Evolutionary conservation across 1,140 invertebrate species (phyloP).

Genomic region (Cyclina sinensis): DNA sequence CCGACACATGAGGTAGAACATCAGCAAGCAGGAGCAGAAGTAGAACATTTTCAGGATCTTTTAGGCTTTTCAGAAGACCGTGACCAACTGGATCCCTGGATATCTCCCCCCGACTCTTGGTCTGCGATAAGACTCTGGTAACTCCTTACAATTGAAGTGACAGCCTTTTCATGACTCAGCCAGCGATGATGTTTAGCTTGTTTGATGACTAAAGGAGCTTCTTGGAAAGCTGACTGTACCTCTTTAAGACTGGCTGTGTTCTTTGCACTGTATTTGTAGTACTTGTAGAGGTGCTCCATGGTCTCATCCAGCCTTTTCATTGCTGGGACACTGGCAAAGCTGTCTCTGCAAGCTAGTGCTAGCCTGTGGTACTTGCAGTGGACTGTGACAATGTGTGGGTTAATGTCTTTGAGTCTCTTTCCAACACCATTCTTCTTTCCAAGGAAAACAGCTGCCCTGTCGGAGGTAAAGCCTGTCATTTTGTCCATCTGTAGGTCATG

Average conservation of each 20-base stretch:
- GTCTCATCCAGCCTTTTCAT: conserved; percentile 54
- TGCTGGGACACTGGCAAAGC: conserved; percentile 22
- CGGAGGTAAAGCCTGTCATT: conserved; percentile 48
- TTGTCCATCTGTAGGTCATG: conserved; percentile 13
- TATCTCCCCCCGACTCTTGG: conserved; percentile 27
- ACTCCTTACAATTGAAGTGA: conserved; percentile 10
- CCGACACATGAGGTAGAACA: conserved; percentile 57
- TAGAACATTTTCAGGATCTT: conserved; percentile 38
- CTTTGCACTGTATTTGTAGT: conserved; percentile 65
- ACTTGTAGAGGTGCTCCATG: conserved; percentile 51
- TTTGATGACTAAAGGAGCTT: conserved; percentile 50
- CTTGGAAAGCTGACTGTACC: conserved; percentile 26
- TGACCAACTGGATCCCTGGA: conserved; percentile 33
- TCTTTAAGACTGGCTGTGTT: conserved; percentile 46
- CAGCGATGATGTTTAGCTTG: conserved; percentile 32
- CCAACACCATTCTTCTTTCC: conserved; percentile 43
- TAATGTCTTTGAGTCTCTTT: not conserved
- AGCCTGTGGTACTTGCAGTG: too few relatives aligned
- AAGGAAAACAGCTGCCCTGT: too few relatives aligned
- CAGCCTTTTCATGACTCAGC: conserved; percentile 60
- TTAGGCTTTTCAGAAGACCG: conserved; percentile 51
- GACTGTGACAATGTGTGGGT: conserved; percentile 24
- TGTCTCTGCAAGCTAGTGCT: conserved; percentile 60
- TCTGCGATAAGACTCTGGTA: conserved; percentile 43
- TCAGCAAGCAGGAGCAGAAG: conserved; percentile 47